phyloP scores from a whole-genome alignment of 2,888 invertebrate genomes.

The Tridacna crocea region DNA sequence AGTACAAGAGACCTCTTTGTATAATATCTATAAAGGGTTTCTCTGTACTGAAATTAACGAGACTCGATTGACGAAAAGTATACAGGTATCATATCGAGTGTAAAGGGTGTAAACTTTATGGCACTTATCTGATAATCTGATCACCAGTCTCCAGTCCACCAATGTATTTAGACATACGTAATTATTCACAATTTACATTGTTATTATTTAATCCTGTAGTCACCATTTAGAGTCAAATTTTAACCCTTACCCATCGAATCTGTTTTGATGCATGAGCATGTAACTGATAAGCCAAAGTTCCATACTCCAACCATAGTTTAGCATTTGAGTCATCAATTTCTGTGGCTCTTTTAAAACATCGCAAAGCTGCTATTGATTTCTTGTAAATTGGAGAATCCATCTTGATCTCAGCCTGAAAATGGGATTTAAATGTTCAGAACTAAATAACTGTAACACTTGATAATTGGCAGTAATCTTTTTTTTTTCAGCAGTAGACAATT shows the following conservation, averaged over 20 bases:
- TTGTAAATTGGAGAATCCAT: conserved; percentile 82
- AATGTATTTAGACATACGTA: too few species aligned
- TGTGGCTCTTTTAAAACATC: conserved; percentile 92
- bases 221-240: background rate
- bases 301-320: conserved; percentile 94
- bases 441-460: too few species aligned
- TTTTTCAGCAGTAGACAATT: too few species aligned
- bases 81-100: too few species aligned
- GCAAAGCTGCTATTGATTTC: conserved; percentile 88
- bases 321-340: conserved; percentile 89
- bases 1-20: background rate
- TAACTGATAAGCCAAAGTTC: conserved; percentile 94
- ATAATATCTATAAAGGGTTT: conserved; percentile 14
- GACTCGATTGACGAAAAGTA: too few species aligned
- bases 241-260: conserved; percentile 89
- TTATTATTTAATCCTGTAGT: background rate
- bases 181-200: too few species aligned
- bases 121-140: too few species aligned
- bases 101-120: too few species aligned
- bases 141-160: too few species aligned
- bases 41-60: background rate
- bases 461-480: too few species aligned
- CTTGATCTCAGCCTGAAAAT: conserved; percentile 77
- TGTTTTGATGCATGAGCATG: conserved; percentile 95
- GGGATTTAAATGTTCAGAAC: background rate